Evolutionary conservation across 2,888 invertebrate species (phyloP), one percentile per base, ranked within the genome.

Genomic region (Neuroscelio doddi): DNA sequence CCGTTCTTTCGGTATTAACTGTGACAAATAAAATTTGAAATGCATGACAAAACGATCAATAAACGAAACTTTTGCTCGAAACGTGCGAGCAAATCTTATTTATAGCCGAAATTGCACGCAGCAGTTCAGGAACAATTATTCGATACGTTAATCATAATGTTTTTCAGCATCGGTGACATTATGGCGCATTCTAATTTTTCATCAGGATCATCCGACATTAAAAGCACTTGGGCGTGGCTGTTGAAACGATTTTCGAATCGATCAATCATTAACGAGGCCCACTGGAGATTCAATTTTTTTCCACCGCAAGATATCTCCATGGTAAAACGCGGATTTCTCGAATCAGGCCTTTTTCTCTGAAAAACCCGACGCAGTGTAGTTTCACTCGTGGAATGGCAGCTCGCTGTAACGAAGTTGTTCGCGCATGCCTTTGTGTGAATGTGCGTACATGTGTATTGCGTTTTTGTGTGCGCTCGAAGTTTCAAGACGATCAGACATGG

Each of bases 311-410:
- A 63, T 58, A 53, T 64, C 53, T 32, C 58, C 47, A 1, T 12
- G 55, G 38, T 56, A 51, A 62, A 44, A 53, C 45, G 57, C 55
- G 66, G 63, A 59, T 64, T 56, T 67, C 67, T 67, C 61, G 57
- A 29, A 55, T 50, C 58, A 15, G 17, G 12, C 58, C 57, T 62
- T 66, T 58, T 66, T 66, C 50, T 32, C 47, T 14, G 34, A 50
- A 50, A 55, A 53, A 44, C 49, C 32, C 49, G 61, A 52, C 51
- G 34, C 42, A 0, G 26, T 34, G 44, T 27, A 62, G 61, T 62
- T 62, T 62, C 61, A 55, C 61, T 34, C 62, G 38, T 16, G 36
- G 45, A 16, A 27, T 17, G 15, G 24, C 21, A 24, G 24, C 21
- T 49, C 27, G n/a, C 36, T 41, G 44, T 62, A 62, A 62, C 62